Percentiles rank a stretch among this genome's conserved stretches.
phyloP scores from a whole-genome alignment of 35 echinoderm and acorn worm genomes.

The Holothuria glaberrima region DNA sequence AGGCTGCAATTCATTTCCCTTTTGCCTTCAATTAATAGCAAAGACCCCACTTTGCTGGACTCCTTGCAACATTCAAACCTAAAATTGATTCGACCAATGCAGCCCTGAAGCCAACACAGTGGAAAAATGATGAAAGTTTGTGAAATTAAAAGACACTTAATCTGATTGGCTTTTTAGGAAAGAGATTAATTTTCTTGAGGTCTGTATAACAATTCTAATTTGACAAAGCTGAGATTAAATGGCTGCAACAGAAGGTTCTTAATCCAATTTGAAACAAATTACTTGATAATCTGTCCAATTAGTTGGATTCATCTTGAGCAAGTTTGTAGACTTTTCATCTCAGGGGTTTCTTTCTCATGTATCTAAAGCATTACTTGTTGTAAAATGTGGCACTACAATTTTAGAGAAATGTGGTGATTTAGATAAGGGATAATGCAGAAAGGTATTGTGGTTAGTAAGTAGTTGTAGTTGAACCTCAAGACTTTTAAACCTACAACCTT shows the following conservation, averaged over 20 bases:
- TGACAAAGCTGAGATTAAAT: constrained; percentile 55
- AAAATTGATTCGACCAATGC: constrained; percentile 59
- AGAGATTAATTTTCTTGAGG: constrained; percentile 60
- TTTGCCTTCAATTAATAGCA: constrained; percentile 31
- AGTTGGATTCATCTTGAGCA: constrained; percentile 27
- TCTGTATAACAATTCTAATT: constrained; percentile 62
- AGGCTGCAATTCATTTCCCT: background rate
- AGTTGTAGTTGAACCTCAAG: too few species aligned
- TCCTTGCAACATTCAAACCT: constrained; percentile 12
- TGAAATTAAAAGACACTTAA: constrained; percentile 61
- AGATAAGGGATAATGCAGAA: too few species aligned
- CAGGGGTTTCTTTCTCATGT: background rate
- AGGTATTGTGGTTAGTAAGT: too few species aligned
- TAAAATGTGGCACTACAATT: background rate
- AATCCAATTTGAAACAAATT: constrained; percentile 52
- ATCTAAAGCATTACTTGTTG: background rate
- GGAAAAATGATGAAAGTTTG: constrained; percentile 49
- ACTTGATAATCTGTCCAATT: constrained; percentile 54
- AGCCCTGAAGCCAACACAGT: constrained; percentile 26
- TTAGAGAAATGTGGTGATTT: too few species aligned
- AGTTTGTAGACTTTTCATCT: constrained; percentile 32
- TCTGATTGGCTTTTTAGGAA: constrained; percentile 51
- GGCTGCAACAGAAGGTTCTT: constrained; percentile 55
- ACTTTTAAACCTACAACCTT: too few species aligned
- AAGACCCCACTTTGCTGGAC: background rate